Conservation (phyloP, 1,140 invertebrate species). For the Acromyrmex charruanus region DNA sequence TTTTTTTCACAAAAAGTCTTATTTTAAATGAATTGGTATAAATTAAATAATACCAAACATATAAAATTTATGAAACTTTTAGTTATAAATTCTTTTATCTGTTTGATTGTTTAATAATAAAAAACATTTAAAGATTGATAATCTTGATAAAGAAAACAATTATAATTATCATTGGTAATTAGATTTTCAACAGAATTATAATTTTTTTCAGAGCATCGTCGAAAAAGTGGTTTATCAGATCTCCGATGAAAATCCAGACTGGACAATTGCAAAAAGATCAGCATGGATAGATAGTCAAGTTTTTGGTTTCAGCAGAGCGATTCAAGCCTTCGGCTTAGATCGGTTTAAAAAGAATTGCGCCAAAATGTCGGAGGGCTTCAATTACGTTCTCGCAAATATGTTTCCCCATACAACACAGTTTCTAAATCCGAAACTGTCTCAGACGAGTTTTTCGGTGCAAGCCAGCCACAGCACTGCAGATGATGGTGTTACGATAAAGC, state of each 20-base stretch:
- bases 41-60: background rate
- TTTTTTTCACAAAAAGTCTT: background rate
- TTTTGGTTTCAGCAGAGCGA: conserved; percentile 94
- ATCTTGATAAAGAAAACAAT: conserved; percentile 23
- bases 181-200: conserved; percentile 27
- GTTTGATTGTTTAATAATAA: background rate
- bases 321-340: conserved; percentile 95
- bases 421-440: conserved; percentile 82
- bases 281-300: conserved; percentile 96
- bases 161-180: conserved; percentile 12
- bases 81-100: background rate
- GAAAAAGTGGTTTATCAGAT: conserved; percentile 95
- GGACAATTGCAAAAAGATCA: conserved; percentile 92
- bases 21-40: background rate
- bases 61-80: background rate
- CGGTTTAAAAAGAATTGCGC: conserved; percentile 94
- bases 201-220: conserved; percentile 91
- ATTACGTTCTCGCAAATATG: conserved; percentile 92
- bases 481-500: conserved; percentile 31
- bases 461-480: conserved; percentile 27
- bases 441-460: conserved; percentile 76
- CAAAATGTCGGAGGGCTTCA: conserved; percentile 94
- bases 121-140: background rate
- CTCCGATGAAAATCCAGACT: conserved; percentile 90
- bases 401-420: conserved; percentile 87